A percentile compares a stretch with the other conserved stretches of the same genome.
Conservation (phyloP, 1,140 invertebrate genomes). For the Pseudachorutes palmiensis region DNA sequence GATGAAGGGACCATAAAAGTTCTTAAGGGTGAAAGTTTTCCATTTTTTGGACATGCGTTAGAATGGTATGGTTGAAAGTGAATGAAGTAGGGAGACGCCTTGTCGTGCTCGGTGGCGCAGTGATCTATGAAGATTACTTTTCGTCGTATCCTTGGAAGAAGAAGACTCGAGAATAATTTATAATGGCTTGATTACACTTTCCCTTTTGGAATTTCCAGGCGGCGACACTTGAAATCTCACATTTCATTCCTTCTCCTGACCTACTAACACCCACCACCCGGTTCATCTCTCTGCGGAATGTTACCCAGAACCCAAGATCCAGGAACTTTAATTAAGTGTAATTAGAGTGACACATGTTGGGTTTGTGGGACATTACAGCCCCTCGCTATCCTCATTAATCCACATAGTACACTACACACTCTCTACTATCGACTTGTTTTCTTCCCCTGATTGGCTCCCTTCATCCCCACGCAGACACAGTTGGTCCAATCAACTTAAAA, state of each 20-base stretch:
- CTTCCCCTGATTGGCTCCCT: too few relatives aligned
- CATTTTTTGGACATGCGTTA: too few relatives aligned
- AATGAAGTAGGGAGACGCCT: too few relatives aligned
- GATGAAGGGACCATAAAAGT: too few relatives aligned
- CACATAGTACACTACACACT: too few relatives aligned
- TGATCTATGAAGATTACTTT: slow-evolving; percentile 1
- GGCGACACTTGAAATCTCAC: neutral
- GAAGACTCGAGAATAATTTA: neutral
- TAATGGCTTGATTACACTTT: slow-evolving; percentile 2
- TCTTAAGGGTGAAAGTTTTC: too few relatives aligned
- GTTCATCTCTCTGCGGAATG: neutral
- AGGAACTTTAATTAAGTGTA: neutral
- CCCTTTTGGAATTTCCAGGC: neutral
- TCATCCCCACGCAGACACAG: too few relatives aligned
- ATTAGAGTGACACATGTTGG: slow-evolving; percentile 1
- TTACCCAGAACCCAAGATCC: neutral
- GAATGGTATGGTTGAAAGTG: too few relatives aligned
- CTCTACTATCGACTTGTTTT: too few relatives aligned
- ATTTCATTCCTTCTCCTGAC: neutral
- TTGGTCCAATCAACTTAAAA: neutral
- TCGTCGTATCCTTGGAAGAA: neutral
- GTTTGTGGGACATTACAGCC: too few relatives aligned
- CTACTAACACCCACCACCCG: neutral
- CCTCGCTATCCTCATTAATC: too few relatives aligned
- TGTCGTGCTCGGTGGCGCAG: too few relatives aligned